Evolutionary conservation across 2,797 vertebrate genomes (phyloP).

Genomic region (Dendrocincla fuliginosa): DNA sequence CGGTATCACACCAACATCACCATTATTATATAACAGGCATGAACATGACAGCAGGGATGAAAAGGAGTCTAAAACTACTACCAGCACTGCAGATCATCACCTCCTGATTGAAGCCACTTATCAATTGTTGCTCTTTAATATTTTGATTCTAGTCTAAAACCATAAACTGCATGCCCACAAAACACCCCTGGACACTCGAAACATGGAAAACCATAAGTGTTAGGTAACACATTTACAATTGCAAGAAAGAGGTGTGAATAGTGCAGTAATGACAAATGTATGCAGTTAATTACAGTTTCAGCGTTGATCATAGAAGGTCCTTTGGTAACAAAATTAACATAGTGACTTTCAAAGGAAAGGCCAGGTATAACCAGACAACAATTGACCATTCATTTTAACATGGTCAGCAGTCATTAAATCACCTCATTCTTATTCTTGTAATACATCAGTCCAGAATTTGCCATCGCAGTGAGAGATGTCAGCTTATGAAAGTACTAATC

Average conservation of each 20-base stretch:
- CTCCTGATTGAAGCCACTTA: not conserved
- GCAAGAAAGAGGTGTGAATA: conserved; percentile 17
- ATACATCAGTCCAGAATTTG: not conserved
- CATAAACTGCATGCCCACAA: not conserved
- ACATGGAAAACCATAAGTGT: not conserved
- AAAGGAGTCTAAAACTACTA: not conserved
- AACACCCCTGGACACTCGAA: not conserved
- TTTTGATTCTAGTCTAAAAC: conserved; percentile 4
- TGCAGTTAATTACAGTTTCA: conserved; percentile 28
- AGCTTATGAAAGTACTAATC: conserved; percentile 5
- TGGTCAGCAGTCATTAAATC: not conserved
- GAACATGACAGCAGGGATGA: not conserved
- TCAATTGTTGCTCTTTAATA: not conserved
- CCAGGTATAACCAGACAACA: not conserved
- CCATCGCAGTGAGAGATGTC: conserved; percentile 25
- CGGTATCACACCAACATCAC: not conserved
- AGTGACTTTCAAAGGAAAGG: not conserved
- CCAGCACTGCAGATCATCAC: not conserved
- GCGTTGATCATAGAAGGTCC: not conserved
- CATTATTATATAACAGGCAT: not conserved
- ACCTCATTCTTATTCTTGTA: not conserved
- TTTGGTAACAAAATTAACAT: conserved; percentile 3
- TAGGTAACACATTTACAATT: not conserved
- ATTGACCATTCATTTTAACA: not conserved
- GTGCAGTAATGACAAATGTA: conserved; percentile 1